Evolutionary conservation across 2,888 invertebrate genomes (phyloP), one percentile per base, ranked within the genome.

Genomic region (Zygothrica quintamaculata): DNA sequence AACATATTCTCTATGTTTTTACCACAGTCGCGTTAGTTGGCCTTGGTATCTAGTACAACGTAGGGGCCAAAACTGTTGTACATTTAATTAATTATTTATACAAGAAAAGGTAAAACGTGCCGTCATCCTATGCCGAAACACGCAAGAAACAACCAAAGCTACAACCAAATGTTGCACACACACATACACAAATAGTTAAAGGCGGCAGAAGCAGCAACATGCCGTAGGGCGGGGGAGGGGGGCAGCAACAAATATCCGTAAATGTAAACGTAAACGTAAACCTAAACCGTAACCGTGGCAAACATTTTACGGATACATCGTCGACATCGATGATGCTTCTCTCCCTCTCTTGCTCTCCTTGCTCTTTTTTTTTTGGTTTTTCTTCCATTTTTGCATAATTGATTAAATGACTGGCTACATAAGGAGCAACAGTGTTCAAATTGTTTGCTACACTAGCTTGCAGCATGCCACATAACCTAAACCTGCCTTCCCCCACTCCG

Each of bases 301-400:
- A 82, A 77, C 84, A 84, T 84, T 85, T 79, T 68, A 82, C 75
- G 87, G 84, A 72, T 84, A 77, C 84, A 74, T 71, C 84, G 66
- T 65, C 57, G 62, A 60, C 52, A 57, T 56, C 61, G 75, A 65
- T 64, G 81, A 65, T 75, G 81, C 84, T 66, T 75, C 26, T 8
- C 5, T 26, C 26, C 5, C 26, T 74, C 85, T 87, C 79, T 85
- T 87, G 88, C 87, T 48, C 47, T 62, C 59, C 58, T 67, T 48
- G 59, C 60, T 61, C 72, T 70, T 64, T 77, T 68, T 77, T 77
- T 87, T 66, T 74, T 6, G 4, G 26, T 26, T 26, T 4, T 26
- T 75, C n/a, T n/a, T n/a, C n/a, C n/a, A n/a, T 87, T 87, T 81
- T 85, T 88, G 88, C 87, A 89, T 89, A 89, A 89, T 89, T 89